Evolutionary conservation across 64 coral and sea anemone species (phyloP).

Genomic region (Stichodactyla mertensii): DNA sequence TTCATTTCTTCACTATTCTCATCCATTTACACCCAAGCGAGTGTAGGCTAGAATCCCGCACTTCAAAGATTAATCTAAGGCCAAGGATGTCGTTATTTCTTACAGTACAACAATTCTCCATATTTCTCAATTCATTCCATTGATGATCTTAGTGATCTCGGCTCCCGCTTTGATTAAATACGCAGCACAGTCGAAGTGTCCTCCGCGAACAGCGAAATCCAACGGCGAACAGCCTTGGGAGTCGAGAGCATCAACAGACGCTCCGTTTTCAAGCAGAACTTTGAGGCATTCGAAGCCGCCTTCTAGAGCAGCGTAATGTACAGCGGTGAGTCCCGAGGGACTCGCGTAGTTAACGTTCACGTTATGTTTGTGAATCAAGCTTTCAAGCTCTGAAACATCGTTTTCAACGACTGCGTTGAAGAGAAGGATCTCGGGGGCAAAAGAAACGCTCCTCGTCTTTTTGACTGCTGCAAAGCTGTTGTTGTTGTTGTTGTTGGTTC

Average conservation of each 20-base stretch:
- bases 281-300: constrained; percentile 72
- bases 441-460: constrained; percentile 70
- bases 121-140: constrained; percentile 39
- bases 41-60: background rate
- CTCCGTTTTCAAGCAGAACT: constrained; percentile 61
- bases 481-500: background rate
- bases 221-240: constrained; percentile 66
- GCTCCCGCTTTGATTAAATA: constrained; percentile 81
- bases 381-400: constrained; percentile 53
- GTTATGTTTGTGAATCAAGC: constrained; percentile 56
- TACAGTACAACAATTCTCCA: background rate
- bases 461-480: constrained; percentile 18
- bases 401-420: constrained; percentile 72
- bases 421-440: constrained; percentile 76
- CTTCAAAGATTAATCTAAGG: background rate
- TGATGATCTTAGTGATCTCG: constrained; percentile 76
- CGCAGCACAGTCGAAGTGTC: constrained; percentile 87
- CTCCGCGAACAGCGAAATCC: constrained; percentile 89
- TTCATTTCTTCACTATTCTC: too few species aligned
- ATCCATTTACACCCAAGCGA: background rate
- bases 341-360: constrained; percentile 67
- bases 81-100: background rate
- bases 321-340: constrained; percentile 56
- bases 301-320: constrained; percentile 79
- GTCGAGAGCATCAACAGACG: constrained; percentile 48